phyloP scores from a whole-genome alignment of 2,797 vertebrate species.

The Coracias cyanogaster region DNA sequence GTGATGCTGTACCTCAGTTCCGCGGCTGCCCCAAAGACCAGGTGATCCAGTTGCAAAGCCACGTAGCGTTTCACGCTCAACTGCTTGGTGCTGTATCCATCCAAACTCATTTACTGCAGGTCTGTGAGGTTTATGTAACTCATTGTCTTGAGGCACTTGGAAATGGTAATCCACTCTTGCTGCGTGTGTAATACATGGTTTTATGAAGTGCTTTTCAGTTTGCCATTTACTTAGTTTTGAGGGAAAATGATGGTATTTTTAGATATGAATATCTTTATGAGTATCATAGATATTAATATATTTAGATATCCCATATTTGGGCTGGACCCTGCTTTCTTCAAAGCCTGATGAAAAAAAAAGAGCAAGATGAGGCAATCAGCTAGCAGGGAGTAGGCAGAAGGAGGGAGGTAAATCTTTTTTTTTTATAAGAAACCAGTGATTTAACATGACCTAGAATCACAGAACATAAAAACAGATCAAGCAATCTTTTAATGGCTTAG shows the following conservation, averaged over 20 bases:
- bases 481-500: background rate
- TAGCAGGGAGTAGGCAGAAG: background rate
- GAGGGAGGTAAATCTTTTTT: background rate
- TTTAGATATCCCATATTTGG: background rate
- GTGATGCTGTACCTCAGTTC: background rate
- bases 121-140: background rate
- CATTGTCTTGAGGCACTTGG: background rate
- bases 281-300: too few species aligned
- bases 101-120: background rate
- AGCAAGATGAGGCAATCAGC: background rate
- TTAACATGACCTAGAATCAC: background rate
- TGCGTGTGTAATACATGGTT: background rate
- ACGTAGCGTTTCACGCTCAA: fast-evolving
- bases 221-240: background rate
- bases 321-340: background rate
- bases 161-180: background rate
- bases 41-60: background rate
- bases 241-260: background rate
- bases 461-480: background rate
- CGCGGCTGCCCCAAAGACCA: background rate
- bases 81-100: background rate
- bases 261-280: background rate
- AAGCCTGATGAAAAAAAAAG: background rate
- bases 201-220: background rate
- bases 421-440: background rate